Percentiles rank a stretch among this genome's conserved stretches.
phyloP scores from a whole-genome alignment of 1,140 invertebrate genomes.

The Antheraea mylitta region DNA sequence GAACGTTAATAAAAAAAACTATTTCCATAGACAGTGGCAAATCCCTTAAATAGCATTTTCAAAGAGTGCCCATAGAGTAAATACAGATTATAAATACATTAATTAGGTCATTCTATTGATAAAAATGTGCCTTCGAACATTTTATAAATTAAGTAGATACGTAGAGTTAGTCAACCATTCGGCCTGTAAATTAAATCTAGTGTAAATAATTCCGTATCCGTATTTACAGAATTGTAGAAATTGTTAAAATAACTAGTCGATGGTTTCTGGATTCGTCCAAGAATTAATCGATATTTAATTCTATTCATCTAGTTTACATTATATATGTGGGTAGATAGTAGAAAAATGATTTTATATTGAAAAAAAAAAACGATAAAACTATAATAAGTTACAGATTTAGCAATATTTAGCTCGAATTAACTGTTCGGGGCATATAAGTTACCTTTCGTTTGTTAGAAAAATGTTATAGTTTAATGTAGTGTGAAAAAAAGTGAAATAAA shows the following conservation, averaged over 20 bases:
- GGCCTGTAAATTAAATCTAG: constrained; percentile 47
- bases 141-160: constrained; percentile 47
- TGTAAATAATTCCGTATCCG: constrained; percentile 2
- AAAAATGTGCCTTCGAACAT: constrained; percentile 73
- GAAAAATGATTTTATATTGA: neutral
- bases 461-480: neutral
- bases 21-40: neutral
- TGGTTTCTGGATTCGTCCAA: neutral
- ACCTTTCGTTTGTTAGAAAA: neutral
- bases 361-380: neutral
- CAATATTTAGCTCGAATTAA: neutral
- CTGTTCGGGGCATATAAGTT: constrained; percentile 10
- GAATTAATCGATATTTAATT: neutral
- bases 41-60: neutral
- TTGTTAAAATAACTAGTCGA: no score
- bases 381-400: neutral
- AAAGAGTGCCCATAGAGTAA: neutral
- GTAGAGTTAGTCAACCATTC: constrained; percentile 48
- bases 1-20: constrained; percentile 10
- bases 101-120: constrained; percentile 54
- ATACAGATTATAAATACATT: constrained; percentile 21
- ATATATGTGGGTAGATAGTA: neutral
- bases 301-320: neutral
- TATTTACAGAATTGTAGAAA: neutral
- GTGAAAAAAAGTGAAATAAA: no score